These are phyloP conservation scores for Plectrocnemia conspersa DNA, from an alignment of 1,140 invertebrate genomes.

Conservation along the genomic window DNA sequence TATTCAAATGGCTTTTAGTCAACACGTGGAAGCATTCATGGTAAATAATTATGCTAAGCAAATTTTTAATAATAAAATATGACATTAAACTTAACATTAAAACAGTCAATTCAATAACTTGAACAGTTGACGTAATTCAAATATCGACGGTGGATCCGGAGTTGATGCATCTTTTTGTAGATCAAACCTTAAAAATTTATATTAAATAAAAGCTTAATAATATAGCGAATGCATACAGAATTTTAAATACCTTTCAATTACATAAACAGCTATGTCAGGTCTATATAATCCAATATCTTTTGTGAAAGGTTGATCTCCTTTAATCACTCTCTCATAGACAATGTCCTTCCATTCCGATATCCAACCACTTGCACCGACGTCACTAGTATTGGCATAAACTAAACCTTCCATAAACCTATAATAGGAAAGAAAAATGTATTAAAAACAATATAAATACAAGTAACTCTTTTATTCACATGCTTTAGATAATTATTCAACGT, in stretches of 20 bases:
- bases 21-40: no score
- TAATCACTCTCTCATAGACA: conserved; percentile 44
- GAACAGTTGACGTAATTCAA: no score
- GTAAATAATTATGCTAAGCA: no score
- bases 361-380: conserved; percentile 28
- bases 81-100: no score
- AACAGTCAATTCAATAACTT: no score
- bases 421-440: conserved; percentile 13
- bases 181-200: background rate
- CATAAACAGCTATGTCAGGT: conserved; percentile 44
- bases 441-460: no score
- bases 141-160: no score
- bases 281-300: conserved; percentile 39
- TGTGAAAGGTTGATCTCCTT: conserved; percentile 18
- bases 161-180: background rate
- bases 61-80: no score
- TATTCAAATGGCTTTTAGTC: no score
- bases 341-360: conserved; percentile 44
- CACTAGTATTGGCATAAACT: conserved; percentile 39
- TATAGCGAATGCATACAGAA: background rate
- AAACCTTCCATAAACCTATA: conserved; percentile 49
- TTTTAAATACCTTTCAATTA: conserved; percentile 41
- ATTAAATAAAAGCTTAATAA: no score
- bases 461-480: no score
- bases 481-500: no score